Base-by-base conservation (phyloP, 2,797 vertebrate genomes). In the Acanthurus tractus region DNA sequence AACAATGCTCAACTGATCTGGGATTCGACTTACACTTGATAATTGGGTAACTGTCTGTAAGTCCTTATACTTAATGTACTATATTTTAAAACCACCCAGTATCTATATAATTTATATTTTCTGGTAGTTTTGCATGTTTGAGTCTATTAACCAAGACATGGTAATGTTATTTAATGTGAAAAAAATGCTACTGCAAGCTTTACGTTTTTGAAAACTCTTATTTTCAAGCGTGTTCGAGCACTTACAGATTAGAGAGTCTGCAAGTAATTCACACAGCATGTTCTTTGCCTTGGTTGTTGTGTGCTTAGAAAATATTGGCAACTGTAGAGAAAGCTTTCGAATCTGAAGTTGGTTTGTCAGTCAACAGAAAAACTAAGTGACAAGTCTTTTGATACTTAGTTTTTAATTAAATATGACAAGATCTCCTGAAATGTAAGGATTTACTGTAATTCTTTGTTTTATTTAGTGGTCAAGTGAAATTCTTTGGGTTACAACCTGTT, bases 1-100 rank as follows among this genome's bases (percentile, higher is more conserved):
- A 91, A 94, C 94, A 94, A 94, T 94, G 88, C 81, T 84, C 81
- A 79, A 81, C 85, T 91, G 87, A 94, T 91, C 86, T 71, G 52
- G 81, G 87, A 58, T 70, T 87, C 44, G n/a, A 76, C 84, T 87
- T 76, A 70, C 79, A 79, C 63, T 65, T 78, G 73, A 82, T 89
- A 70, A 86, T 79, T 79, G 53, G 69, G 64, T 66, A 84, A 81
- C 73, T 79, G 58, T 46, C 64, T 82, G 38, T 18, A 57, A 52
- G 74, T 82, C 74, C 79, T 73, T 36, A 74, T 79, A 20, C 64
- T 54, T 18, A 2, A 36, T 67, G 46, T 15, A 13, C 52, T 22
- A 8, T 49, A 44, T 49, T 62, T 76, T 50, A 63, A 73, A 68
- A 44, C 66, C 53, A 65, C 57, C 42, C 20, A n/a, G 36, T 20